These are phyloP conservation scores for Siniperca knerii DNA, from an alignment of 2,113 vertebrate genomes.

Conservation along the genomic window DNA sequence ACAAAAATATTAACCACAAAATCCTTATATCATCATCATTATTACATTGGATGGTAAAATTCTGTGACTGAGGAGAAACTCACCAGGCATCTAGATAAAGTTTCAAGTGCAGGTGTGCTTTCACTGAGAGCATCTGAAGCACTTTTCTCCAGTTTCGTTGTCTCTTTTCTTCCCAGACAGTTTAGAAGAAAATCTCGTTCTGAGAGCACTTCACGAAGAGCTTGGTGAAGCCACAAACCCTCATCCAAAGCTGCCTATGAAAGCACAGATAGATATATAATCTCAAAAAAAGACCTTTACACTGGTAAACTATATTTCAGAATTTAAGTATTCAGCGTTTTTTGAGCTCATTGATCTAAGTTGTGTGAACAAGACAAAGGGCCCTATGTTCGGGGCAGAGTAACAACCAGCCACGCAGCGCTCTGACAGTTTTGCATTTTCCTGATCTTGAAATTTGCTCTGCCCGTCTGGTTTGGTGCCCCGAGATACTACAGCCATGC, in stretches of 20 bases:
- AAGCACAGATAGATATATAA: conserved; percentile 24
- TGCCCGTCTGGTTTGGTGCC: too few species aligned
- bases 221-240: conserved; percentile 41
- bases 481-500: not conserved
- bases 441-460: too few species aligned
- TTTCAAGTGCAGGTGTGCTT: conserved; percentile 17
- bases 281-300: not conserved
- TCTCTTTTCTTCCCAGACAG: conserved; percentile 35
- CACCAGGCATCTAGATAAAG: conserved; percentile 33
- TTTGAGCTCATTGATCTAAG: not conserved
- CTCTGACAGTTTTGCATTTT: too few species aligned
- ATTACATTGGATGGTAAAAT: not conserved
- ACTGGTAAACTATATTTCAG: not conserved
- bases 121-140: conserved; percentile 22
- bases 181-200: conserved; percentile 41
- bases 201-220: conserved; percentile 33
- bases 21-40: not conserved
- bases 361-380: too few species aligned
- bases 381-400: too few species aligned
- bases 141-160: conserved; percentile 25
- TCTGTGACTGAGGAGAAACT: conserved; percentile 18
- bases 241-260: conserved; percentile 53
- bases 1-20: not conserved
- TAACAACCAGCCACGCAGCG: too few species aligned
- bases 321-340: not conserved